A percentile compares a stretch with the other conserved stretches of the same genome.
Evolutionary conservation across 2,797 vertebrate species (phyloP).

Genomic region (Semotilus atromaculatus): DNA sequence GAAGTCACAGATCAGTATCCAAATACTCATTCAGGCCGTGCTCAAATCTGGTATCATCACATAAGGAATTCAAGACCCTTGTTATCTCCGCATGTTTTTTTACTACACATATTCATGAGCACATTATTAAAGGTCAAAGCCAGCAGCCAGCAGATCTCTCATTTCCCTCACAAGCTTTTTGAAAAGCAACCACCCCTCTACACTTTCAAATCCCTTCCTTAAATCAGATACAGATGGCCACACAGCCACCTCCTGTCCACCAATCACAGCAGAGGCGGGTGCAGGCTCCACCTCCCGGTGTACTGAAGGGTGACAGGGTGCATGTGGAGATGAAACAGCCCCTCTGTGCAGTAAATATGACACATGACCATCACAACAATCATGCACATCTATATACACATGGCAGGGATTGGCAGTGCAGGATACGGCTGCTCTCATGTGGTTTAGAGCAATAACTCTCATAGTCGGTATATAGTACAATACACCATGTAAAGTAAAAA

Average conservation of each 20-base stretch:
- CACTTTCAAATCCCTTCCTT: not conserved
- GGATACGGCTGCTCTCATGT: not conserved
- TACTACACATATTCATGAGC: conserved; percentile 14
- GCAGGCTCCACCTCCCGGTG: not conserved
- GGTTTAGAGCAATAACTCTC: not conserved
- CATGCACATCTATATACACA: conserved; percentile 16
- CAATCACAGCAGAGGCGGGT: conserved; percentile 43
- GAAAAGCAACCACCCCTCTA: not conserved
- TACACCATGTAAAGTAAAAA: not conserved
- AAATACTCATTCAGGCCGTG: not conserved
- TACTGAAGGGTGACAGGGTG: conserved; percentile 4
- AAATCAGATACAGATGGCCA: conserved; percentile 46
- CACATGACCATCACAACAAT: conserved; percentile 27
- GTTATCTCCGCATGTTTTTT: not conserved
- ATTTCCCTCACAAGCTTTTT: conserved; percentile 1
- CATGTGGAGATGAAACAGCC: conserved; percentile 38
- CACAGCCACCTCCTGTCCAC: conserved; percentile 31
- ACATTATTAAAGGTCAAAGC: conserved; percentile 15
- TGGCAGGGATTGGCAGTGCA: not conserved
- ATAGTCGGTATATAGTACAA: not conserved
- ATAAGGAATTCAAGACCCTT: not conserved
- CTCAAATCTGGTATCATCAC: not conserved
- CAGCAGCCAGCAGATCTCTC: not conserved
- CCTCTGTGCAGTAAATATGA: conserved; percentile 34
- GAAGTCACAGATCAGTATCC: not conserved